Percentiles rank a stretch among this genome's conserved stretches.
Evolutionary conservation across 37 sponge, comb jelly and placozoan genomes (phyloP).

Genomic region (Corticium candelabrum): DNA sequence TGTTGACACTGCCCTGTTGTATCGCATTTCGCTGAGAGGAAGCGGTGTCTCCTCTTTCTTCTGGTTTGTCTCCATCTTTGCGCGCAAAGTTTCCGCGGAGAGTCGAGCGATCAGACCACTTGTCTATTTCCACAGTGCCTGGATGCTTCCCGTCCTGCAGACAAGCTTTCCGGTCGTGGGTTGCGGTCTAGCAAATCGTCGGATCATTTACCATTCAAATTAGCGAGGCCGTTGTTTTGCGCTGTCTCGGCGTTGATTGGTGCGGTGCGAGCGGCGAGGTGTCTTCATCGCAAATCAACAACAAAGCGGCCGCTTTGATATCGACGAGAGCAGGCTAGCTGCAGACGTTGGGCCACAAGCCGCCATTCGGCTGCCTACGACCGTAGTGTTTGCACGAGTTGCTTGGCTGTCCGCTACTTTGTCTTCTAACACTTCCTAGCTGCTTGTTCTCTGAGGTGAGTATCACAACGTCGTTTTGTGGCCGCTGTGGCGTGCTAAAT

Average conservation of each 20-base stretch:
- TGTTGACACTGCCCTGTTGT: too few relatives aligned
- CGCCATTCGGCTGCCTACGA: neutral
- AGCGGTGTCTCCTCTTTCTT: too few relatives aligned
- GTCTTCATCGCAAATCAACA: slow-evolving; percentile 10
- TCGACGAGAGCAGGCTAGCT: neutral
- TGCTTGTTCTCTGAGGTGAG: too few relatives aligned
- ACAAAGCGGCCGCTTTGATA: neutral
- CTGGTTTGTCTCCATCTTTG: too few relatives aligned
- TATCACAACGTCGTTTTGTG: too few relatives aligned
- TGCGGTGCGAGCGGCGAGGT: neutral
- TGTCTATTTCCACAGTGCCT: too few relatives aligned
- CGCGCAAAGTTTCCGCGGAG: neutral
- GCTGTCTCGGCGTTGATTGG: neutral
- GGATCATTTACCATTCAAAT: slow-evolving; percentile 1
- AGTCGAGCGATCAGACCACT: neutral
- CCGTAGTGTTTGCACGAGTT: neutral
- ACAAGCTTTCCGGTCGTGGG: too few relatives aligned
- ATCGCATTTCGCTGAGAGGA: too few relatives aligned
- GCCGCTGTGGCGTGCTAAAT: too few relatives aligned
- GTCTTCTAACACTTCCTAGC: too few relatives aligned
- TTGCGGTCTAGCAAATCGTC: neutral
- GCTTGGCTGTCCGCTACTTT: neutral
- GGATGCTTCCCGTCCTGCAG: too few relatives aligned
- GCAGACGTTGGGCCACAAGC: neutral
- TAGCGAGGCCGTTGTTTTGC: neutral